Base-by-base conservation (phyloP, 2,113 vertebrate genomes). In the Passer montanus region DNA sequence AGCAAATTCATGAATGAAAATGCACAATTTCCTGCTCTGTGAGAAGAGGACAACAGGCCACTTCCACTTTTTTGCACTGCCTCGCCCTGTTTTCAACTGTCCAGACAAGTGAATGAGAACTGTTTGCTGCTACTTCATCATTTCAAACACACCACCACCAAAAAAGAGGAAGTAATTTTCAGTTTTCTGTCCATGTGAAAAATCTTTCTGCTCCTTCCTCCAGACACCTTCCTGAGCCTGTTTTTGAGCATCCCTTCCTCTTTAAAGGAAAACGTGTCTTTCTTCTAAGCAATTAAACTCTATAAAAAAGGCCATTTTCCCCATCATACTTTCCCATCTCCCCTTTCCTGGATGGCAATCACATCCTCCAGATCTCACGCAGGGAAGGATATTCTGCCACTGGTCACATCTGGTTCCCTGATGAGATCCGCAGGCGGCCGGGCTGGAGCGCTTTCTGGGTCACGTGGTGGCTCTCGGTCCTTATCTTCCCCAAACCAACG, bases 381-480 rank as follows among this genome's bases (percentile, higher is more conserved):
- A 79, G 63, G 2, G 78, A 52, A 84, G 78, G 89, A 92, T 91
- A 91, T 92, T 95, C 95, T 96, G 97, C 96, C 95, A 83, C 94
- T 85, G 91, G 87, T 93, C 91, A 94, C 97, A 97, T 97, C 96
- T 97, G 96, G 91, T 95, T 94, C 93, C 93, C 93, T 94, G 97
- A 96, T 96, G 96, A 96, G 97, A 91, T 96, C 94, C 3, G 2
- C 96, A 97, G 96, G 95, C 95, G 6, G 95, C 91, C 10, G 73
- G 68, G 89, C 93, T 85, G 94, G 94, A 95, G 82, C 43, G 1
- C 21, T 82, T 1, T 10, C 73, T 7, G 66, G 33, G 44, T 96
- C 96, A 90, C 78, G 69, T 96, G 95, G 67, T 4, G 5, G 46
- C 82, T 84, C 94, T 44, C 5, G 52, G 82, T 74, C 95, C 72